These are phyloP conservation scores for Scrobipalpa costella DNA, from an alignment of 2,888 invertebrate species.

Conservation along the genomic window DNA sequence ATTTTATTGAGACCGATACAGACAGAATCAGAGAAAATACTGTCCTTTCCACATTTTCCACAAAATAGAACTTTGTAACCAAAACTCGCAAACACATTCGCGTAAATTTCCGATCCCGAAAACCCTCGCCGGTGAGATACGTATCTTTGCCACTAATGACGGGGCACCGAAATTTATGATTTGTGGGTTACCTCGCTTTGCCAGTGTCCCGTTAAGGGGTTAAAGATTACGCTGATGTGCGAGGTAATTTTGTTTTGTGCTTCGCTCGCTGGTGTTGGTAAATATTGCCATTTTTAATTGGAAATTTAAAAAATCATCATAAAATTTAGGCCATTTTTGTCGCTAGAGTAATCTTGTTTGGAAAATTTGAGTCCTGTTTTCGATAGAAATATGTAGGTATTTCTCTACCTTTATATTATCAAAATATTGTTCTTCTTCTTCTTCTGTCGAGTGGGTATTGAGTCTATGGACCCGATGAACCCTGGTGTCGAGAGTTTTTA, in stretches of 20 bases:
- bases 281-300: background rate
- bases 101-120: slow-evolving; percentile 8
- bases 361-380: too few relatives aligned
- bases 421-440: too few relatives aligned
- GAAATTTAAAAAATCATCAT: too few relatives aligned
- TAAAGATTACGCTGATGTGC: slow-evolving; percentile 32
- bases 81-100: slow-evolving; percentile 1
- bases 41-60: background rate
- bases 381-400: too few relatives aligned
- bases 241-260: slow-evolving; percentile 14
- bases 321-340: too few relatives aligned
- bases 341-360: too few relatives aligned
- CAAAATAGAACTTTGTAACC: background rate
- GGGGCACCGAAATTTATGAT: slow-evolving; percentile 53
- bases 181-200: slow-evolving; percentile 44
- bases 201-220: slow-evolving; percentile 31
- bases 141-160: slow-evolving; percentile 51
- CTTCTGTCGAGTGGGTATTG: too few relatives aligned
- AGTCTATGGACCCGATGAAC: too few relatives aligned
- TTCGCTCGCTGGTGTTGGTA: background rate
- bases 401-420: too few relatives aligned
- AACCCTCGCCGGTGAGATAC: slow-evolving; percentile 41
- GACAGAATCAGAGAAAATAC: background rate
- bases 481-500: too few relatives aligned
- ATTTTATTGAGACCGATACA: background rate